Percentiles rank a stretch among this genome's conserved stretches.
These are phyloP conservation scores for Melieria picta DNA, from an alignment of 2,888 invertebrate genomes.

Conservation along the genomic window DNA sequence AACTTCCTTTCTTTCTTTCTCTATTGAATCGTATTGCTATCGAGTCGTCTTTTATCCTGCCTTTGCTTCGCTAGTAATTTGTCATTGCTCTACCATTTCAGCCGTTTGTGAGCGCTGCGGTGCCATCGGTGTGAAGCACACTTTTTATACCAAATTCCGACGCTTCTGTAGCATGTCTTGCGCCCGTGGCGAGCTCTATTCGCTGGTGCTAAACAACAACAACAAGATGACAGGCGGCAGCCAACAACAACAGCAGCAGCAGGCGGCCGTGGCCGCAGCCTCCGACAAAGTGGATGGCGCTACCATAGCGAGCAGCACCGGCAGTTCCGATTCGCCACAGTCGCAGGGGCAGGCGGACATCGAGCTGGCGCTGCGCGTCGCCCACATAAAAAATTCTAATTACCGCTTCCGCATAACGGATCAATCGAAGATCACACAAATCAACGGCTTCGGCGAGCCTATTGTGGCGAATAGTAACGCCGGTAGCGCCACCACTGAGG, in stretches of 20 bases:
- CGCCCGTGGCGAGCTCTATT: slow-evolving; percentile 70
- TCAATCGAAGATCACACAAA: slow-evolving; percentile 61
- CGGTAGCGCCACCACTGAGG: slow-evolving; percentile 47
- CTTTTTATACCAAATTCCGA: slow-evolving; percentile 85
- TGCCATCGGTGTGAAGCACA: slow-evolving; percentile 85
- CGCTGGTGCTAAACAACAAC: slow-evolving; percentile 62
- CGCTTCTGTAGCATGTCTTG: slow-evolving; percentile 85
- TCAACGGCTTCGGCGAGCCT: slow-evolving; percentile 61
- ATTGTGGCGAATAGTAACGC: slow-evolving; percentile 50
- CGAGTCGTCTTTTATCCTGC: slow-evolving; percentile 6
- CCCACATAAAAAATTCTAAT: slow-evolving; percentile 63
- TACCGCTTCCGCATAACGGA: slow-evolving; percentile 66
- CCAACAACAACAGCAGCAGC: slow-evolving; percentile 38
- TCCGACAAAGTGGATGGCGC: slow-evolving; percentile 29
- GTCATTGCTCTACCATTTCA: slow-evolving; percentile 63
- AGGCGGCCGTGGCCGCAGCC: slow-evolving; percentile 19
- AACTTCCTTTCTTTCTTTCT: background rate
- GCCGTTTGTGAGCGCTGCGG: slow-evolving; percentile 88
- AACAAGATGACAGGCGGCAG: slow-evolving; percentile 49
- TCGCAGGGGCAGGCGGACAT: slow-evolving; percentile 57
- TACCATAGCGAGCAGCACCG: slow-evolving; percentile 39
- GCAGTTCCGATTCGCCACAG: slow-evolving; percentile 24
- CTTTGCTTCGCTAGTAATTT: slow-evolving; percentile 32
- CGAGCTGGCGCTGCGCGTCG: slow-evolving; percentile 62
- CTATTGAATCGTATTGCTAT: background rate